Evolutionary conservation across 2,113 vertebrate species (phyloP).

Genomic region (Otis tarda): DNA sequence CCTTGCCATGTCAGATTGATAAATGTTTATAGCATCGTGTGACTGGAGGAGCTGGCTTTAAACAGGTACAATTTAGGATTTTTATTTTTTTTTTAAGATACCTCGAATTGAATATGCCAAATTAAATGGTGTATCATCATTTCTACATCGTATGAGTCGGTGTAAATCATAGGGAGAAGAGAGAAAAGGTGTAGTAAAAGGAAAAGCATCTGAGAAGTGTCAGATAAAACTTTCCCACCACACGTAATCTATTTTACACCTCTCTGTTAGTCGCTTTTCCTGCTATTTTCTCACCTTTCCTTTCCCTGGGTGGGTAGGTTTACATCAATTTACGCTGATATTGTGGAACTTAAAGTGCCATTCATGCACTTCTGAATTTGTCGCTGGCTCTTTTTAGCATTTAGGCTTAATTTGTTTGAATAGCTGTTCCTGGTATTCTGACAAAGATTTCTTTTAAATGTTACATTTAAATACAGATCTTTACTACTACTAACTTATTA

Average conservation of each 20-base stretch:
- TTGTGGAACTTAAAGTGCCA: constrained; percentile 25
- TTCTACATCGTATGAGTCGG: background rate
- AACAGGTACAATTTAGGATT: constrained; percentile 77
- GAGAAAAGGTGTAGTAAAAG: constrained; percentile 36
- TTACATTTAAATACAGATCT: background rate
- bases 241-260: constrained; percentile 19
- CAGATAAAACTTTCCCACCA: constrained; percentile 55
- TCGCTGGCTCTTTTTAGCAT: constrained; percentile 11
- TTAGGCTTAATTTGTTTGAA: constrained; percentile 76
- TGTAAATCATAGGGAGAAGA: background rate
- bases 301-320: constrained; percentile 26
- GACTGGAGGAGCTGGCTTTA: constrained; percentile 75
- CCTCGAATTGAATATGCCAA: background rate
- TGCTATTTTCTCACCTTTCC: constrained; percentile 51
- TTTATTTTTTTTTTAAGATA: background rate
- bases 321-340: constrained; percentile 11
- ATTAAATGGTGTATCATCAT: background rate
- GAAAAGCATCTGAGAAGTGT: constrained; percentile 28
- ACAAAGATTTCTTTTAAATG: constrained; percentile 32
- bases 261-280: constrained; percentile 41
- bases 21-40: constrained; percentile 75
- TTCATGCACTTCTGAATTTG: background rate
- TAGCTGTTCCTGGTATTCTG: background rate
- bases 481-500: background rate
- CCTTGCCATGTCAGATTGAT: constrained; percentile 77